Conservation (phyloP, 2,797 vertebrate genomes). For the Emys orbicularis region DNA sequence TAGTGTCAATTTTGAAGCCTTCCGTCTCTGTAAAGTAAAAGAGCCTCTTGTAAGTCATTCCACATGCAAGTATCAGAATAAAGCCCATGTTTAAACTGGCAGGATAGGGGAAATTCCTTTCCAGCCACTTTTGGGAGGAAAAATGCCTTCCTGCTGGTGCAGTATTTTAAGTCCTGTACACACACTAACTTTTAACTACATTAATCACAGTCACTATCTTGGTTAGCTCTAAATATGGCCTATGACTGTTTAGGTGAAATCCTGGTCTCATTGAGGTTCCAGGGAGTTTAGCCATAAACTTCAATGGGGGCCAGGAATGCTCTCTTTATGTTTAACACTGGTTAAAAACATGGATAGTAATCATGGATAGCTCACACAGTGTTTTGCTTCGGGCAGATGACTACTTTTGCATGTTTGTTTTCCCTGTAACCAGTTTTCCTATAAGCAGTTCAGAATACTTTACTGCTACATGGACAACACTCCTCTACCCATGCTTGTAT, state of each 20-base stretch:
- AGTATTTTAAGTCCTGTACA: background rate
- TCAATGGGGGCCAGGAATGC: background rate
- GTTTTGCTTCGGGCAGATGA: background rate
- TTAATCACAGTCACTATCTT: background rate
- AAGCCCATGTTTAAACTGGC: background rate
- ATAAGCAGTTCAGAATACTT: background rate
- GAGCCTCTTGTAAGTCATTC: background rate
- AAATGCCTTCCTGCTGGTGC: fast-evolving
- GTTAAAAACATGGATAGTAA: background rate
- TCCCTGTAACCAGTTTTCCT: background rate
- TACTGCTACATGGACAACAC: background rate
- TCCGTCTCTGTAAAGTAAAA: constrained; percentile 90
- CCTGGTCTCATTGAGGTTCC: background rate
- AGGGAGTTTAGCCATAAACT: background rate
- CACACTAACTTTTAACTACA: background rate
- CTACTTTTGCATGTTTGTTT: background rate
- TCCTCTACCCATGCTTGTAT: background rate
- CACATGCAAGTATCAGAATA: fast-evolving
- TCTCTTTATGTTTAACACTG: background rate
- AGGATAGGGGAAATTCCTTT: background rate
- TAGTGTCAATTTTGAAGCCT: constrained; percentile 99
- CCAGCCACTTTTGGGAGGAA: background rate
- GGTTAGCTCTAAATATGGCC: background rate
- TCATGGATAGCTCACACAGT: background rate
- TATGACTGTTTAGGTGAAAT: background rate